These are phyloP conservation scores for Macroramphosus scolopax DNA, from an alignment of 2,797 vertebrate species.

Conservation along the genomic window DNA sequence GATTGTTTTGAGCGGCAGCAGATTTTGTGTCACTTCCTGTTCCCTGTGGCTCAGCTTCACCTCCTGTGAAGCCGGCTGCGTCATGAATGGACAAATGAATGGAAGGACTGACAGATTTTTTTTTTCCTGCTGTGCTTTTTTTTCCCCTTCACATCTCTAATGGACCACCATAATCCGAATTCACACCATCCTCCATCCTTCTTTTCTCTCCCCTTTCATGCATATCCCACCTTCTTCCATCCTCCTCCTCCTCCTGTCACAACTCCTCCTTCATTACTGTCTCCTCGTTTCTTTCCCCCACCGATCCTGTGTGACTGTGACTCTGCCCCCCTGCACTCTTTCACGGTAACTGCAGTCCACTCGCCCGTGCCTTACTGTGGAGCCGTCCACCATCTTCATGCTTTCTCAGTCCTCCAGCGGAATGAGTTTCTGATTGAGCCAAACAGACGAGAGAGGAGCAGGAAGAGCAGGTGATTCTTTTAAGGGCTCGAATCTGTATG, in stretches of 20 bases:
- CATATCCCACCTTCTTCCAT: conserved; percentile 19
- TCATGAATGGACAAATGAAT: conserved; percentile 46
- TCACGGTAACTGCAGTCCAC: conserved; percentile 83
- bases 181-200: conserved; percentile 29
- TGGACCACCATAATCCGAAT: conserved; percentile 59
- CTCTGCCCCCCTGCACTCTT: conserved; percentile 65
- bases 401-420: conserved; percentile 99
- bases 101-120: conserved; percentile 71
- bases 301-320: conserved; percentile 62
- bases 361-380: conserved; percentile 97
- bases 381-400: conserved; percentile 99
- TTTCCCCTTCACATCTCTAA: conserved; percentile 59
- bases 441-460: conserved; percentile 65
- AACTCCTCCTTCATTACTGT: conserved; percentile 14
- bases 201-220: conserved; percentile 10
- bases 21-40: conserved; percentile 51
- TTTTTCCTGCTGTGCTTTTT: conserved; percentile 75
- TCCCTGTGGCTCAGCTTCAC: conserved; percentile 49
- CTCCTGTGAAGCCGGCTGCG: conserved; percentile 45
- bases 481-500: conserved; percentile 50
- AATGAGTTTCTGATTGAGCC: conserved; percentile 93
- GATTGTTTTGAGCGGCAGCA: conserved; percentile 37
- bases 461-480: conserved; percentile 83
- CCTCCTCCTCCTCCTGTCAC: conserved; percentile 10
- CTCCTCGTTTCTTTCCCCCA: conserved; percentile 6